These are phyloP conservation scores for Adineta ricciae DNA, from an alignment of 2,888 invertebrate species.

Conservation along the genomic window DNA sequence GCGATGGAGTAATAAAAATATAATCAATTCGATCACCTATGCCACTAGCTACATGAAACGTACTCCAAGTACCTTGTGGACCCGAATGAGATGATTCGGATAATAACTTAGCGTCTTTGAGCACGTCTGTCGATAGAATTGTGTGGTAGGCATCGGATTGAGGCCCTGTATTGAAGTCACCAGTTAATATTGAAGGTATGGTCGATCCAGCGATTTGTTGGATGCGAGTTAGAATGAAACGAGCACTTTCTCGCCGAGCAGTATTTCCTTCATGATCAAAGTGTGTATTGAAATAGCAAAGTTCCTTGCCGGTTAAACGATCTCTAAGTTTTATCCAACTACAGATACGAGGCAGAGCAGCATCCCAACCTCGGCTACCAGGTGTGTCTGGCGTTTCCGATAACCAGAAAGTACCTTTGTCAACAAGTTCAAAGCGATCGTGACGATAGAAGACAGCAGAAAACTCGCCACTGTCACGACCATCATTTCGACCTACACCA, in stretches of 20 bases:
- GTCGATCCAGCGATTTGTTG: background rate
- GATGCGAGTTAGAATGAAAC: background rate
- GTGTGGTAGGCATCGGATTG: background rate
- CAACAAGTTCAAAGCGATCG: background rate
- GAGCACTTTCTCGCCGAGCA: background rate
- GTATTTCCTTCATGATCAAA: background rate
- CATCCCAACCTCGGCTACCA: background rate
- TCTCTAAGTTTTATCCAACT: background rate
- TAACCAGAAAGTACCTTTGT: background rate
- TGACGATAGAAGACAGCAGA: background rate
- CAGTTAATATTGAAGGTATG: background rate
- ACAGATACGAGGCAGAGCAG: background rate
- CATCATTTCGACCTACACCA: background rate
- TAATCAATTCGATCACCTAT: background rate
- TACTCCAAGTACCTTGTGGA: background rate
- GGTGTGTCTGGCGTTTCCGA: background rate
- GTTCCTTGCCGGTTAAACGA: background rate
- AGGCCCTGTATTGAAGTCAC: background rate
- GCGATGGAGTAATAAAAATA: background rate
- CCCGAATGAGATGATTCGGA: background rate
- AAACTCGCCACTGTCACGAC: background rate
- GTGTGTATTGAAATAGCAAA: background rate
- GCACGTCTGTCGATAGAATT: background rate
- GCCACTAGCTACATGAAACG: background rate
- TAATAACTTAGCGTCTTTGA: background rate